These are phyloP conservation scores for Heterodera filipjevi DNA, from an alignment of 2,888 invertebrate genomes.

Conservation along the genomic window DNA sequence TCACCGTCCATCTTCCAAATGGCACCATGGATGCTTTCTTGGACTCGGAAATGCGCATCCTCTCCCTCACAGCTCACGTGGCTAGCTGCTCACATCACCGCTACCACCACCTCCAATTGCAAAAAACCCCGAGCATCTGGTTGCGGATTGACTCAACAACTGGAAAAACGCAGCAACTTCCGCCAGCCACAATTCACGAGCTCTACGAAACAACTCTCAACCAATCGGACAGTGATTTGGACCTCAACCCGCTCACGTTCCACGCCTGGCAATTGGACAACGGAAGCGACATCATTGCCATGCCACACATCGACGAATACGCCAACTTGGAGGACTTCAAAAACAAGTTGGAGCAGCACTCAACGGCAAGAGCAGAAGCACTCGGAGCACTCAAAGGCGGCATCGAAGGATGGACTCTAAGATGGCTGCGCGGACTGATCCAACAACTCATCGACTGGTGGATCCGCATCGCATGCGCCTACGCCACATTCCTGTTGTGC, in stretches of 20 bases:
- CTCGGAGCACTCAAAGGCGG: constrained; percentile 4
- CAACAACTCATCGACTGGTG: neutral
- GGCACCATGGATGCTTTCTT: neutral
- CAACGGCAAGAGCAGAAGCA: neutral
- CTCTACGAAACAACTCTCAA: neutral
- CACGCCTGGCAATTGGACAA: neutral
- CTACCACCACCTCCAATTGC: neutral
- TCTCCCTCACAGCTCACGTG: neutral
- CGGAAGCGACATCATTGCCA: neutral
- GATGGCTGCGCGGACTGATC: neutral
- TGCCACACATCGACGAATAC: constrained; percentile 2
- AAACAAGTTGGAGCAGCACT: neutral
- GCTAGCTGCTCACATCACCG: neutral
- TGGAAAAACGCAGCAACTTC: neutral
- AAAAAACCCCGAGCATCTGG: neutral
- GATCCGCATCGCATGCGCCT: neutral
- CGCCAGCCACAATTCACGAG: neutral
- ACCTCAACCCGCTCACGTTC: neutral
- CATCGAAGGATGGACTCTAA: neutral
- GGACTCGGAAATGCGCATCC: constrained; percentile 10
- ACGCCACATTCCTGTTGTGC: no score
- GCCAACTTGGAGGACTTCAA: neutral
- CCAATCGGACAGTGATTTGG: neutral
- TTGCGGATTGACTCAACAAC: neutral
- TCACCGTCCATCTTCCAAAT: neutral